Percentiles rank a stretch among this genome's conserved stretches.
Evolutionary conservation across 2,888 invertebrate genomes (phyloP).

Genomic region (Synanthedon vespiformis): DNA sequence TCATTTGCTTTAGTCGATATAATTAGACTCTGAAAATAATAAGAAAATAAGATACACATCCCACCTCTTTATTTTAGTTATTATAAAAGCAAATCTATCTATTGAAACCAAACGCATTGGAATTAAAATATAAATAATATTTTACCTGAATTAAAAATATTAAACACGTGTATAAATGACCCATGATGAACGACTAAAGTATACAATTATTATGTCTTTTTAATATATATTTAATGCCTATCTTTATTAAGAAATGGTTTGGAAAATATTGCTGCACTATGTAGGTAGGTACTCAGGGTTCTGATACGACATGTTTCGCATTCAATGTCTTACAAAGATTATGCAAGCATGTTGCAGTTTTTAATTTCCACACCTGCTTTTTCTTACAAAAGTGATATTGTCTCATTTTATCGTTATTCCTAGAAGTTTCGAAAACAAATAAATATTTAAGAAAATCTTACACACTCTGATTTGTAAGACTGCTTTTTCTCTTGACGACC

Average conservation of each 20-base stretch:
- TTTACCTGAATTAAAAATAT: neutral
- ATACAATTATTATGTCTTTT: neutral
- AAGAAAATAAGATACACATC: neutral
- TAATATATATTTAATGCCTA: neutral
- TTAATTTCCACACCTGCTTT: neutral
- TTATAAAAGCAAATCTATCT: neutral
- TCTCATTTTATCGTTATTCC: too few relatives aligned
- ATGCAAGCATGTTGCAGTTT: neutral
- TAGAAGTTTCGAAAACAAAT: too few relatives aligned
- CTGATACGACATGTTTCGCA: neutral
- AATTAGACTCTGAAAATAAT: neutral
- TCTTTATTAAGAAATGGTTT: neutral
- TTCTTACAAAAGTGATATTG: neutral
- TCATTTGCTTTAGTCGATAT: neutral
- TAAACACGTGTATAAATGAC: neutral
- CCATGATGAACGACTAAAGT: slow-evolving; percentile 1
- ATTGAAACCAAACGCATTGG: neutral
- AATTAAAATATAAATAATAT: neutral
- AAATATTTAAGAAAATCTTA: too few relatives aligned
- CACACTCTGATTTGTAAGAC: too few relatives aligned
- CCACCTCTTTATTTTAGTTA: neutral
- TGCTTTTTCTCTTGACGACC: too few relatives aligned
- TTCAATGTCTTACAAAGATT: neutral
- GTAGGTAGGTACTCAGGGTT: neutral
- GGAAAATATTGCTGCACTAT: neutral